Percentiles rank a stretch among this genome's conserved stretches.
phyloP scores from a whole-genome alignment of 2,113 vertebrate genomes.

The Neofelis nebulosa region DNA sequence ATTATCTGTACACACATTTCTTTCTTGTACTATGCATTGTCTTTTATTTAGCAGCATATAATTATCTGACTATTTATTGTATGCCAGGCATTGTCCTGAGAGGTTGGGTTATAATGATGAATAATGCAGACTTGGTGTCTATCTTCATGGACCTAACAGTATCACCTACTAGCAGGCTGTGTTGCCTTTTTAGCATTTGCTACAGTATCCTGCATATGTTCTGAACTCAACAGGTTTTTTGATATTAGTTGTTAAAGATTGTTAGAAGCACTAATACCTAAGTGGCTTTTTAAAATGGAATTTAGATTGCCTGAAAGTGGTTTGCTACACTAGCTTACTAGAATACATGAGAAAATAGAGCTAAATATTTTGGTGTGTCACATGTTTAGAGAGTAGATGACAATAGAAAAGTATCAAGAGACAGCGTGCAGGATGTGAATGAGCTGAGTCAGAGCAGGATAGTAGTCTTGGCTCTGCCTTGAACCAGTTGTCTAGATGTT shows the following conservation, averaged over 20 bases:
- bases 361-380: not conserved
- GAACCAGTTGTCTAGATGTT: not conserved
- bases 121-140: not conserved
- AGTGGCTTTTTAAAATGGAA: slow-evolving; percentile 6
- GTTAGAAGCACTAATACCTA: not conserved
- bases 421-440: not conserved
- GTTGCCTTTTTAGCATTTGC: not conserved
- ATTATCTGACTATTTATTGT: slow-evolving; percentile 6
- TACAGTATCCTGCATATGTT: not conserved
- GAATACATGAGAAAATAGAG: not conserved
- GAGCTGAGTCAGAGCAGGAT: not conserved
- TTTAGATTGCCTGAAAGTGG: not conserved
- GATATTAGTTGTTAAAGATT: slow-evolving; percentile 27
- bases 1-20: not conserved
- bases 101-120: not conserved
- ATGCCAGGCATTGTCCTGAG: not conserved
- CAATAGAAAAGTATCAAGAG: not conserved
- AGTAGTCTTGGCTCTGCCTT: not conserved
- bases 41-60: not conserved
- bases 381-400: not conserved
- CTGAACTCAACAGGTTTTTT: not conserved
- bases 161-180: not conserved
- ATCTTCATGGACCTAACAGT: not conserved
- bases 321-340: not conserved
- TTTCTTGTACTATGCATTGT: not conserved